Conservation (phyloP, 2,888 invertebrate species). For the Entomobrya proxima region DNA sequence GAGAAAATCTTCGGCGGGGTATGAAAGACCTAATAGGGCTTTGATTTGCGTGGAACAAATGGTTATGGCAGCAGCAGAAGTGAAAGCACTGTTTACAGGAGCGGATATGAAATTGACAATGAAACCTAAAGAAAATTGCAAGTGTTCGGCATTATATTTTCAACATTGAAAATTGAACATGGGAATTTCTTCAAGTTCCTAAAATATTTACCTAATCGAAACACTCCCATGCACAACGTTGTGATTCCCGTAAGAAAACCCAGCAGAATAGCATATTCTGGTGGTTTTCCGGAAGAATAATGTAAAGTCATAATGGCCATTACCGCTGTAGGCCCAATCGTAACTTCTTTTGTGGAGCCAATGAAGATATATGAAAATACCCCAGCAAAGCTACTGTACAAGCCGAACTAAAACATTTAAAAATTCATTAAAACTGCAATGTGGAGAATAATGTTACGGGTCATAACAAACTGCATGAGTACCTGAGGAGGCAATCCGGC, state of each 20-base stretch:
- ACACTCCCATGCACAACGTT: constrained; percentile 88
- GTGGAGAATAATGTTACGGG: too few species aligned
- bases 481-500: constrained; percentile 83
- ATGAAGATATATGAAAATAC: constrained; percentile 93
- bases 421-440: too few species aligned
- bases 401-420: constrained; percentile 85
- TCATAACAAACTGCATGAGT: too few species aligned
- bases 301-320: constrained; percentile 74
- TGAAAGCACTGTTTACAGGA: constrained; percentile 83
- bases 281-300: constrained; percentile 78
- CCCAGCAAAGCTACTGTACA: constrained; percentile 96
- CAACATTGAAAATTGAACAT: constrained; percentile 77
- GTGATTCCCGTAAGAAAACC: constrained; percentile 90
- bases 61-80: constrained; percentile 91
- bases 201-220: constrained; percentile 84
- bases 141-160: too few species aligned
- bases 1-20: constrained; percentile 85
- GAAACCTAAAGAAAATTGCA: too few species aligned
- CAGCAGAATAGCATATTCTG: constrained; percentile 88
- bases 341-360: constrained; percentile 79
- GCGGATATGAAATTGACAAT: constrained; percentile 93
- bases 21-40: constrained; percentile 84
- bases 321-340: constrained; percentile 78
- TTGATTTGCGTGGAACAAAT: constrained; percentile 92
- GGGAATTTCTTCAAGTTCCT: background rate